Percentiles rank a stretch among this genome's conserved stretches.
These are phyloP conservation scores for Scomber colias DNA, from an alignment of 2,113 vertebrate genomes.

Conservation along the genomic window DNA sequence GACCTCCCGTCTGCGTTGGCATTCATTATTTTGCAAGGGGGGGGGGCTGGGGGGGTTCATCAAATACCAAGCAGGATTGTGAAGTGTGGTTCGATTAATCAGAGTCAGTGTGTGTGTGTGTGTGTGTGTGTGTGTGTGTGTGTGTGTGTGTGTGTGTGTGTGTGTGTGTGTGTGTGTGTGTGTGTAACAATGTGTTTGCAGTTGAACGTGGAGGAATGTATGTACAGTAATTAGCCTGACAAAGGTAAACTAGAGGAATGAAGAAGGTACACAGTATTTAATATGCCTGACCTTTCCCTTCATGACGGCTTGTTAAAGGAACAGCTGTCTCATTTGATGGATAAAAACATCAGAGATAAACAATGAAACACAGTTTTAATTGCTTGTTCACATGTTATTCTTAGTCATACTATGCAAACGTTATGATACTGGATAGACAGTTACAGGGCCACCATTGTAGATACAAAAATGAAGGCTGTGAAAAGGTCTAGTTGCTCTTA, in stretches of 20 bases:
- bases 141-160: conserved; percentile 2
- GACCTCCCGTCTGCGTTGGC: conserved; percentile 15
- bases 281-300: conserved; percentile 69
- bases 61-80: conserved; percentile 55
- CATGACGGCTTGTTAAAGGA: conserved; percentile 47
- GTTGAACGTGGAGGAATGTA: conserved; percentile 31
- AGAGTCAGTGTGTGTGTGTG: not conserved
- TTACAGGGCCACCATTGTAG: conserved; percentile 8
- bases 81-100: conserved; percentile 61
- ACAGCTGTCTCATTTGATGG: conserved; percentile 50
- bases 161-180: not conserved
- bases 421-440: not conserved
- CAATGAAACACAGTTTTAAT: conserved; percentile 14
- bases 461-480: not conserved
- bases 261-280: conserved; percentile 42
- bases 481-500: not conserved
- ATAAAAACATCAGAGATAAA: conserved; percentile 34
- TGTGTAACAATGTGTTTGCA: conserved; percentile 38
- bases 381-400: not conserved
- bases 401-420: conserved; percentile 1
- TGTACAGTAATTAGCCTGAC: conserved; percentile 58
- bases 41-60: conserved; percentile 38
- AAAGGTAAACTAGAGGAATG: conserved; percentile 42
- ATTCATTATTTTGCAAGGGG: conserved; percentile 55
- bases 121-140: not conserved